Conservation (phyloP, 2,113 vertebrate genomes). For the Melanostigma gelatinosum region DNA sequence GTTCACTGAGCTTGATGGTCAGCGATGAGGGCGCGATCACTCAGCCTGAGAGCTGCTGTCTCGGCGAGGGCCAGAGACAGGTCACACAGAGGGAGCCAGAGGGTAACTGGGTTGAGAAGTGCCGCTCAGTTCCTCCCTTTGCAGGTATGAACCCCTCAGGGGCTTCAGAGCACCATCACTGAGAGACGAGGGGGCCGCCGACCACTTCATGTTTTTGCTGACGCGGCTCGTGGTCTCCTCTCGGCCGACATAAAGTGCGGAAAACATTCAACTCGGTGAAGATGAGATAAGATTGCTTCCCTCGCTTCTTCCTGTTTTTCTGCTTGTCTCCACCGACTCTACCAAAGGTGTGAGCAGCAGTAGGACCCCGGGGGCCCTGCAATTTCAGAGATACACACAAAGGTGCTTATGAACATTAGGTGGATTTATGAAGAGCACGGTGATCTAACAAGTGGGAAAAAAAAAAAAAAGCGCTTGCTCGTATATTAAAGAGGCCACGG, state of each 20-base stretch:
- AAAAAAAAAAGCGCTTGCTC: conserved; percentile 79
- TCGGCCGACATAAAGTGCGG: conserved; percentile 64
- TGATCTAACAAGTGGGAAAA: conserved; percentile 77
- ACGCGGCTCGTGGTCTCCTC: conserved; percentile 45
- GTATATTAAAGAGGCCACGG: conserved; percentile 82
- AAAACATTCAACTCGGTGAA: conserved; percentile 73
- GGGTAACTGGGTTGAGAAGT: conserved; percentile 67
- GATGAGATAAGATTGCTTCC: conserved; percentile 76
- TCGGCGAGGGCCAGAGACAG: conserved; percentile 71
- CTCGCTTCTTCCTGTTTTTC: conserved; percentile 55
- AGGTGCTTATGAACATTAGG: conserved; percentile 77
- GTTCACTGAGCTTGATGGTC: conserved; percentile 65
- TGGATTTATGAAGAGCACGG: conserved; percentile 81
- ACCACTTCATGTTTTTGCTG: conserved; percentile 72
- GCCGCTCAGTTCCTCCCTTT: conserved; percentile 76
- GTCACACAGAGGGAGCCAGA: conserved; percentile 69
- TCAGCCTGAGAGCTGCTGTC: conserved; percentile 64
- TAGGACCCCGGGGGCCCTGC: conserved; percentile 54
- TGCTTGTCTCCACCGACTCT: conserved; percentile 30
- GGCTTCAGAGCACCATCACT: conserved; percentile 66
- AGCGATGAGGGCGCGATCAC: conserved; percentile 63
- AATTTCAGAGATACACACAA: conserved; percentile 67
- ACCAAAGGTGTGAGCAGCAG: conserved; percentile 47
- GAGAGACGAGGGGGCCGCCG: conserved; percentile 35
- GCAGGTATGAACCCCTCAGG: conserved; percentile 83